Evolutionary conservation across 2,113 vertebrate species (phyloP), one percentile per base, ranked within the genome.

Genomic region (Progne subis): DNA sequence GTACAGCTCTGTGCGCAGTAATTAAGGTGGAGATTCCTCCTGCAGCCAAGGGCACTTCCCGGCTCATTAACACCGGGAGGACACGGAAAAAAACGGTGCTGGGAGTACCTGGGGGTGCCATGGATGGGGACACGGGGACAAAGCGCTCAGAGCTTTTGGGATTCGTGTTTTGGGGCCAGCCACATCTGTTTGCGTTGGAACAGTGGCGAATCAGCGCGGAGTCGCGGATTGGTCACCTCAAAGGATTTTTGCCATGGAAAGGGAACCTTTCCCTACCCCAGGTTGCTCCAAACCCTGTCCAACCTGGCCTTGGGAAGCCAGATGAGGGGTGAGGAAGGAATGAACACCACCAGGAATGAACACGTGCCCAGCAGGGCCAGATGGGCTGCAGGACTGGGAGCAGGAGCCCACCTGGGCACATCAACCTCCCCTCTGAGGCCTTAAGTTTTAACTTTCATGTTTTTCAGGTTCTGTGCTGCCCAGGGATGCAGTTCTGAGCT

Each of bases 1-100:
- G 94, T 52, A 72, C 32, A 32, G 67, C 76, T 90, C 72, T 88
- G 77, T 29, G 80, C 1, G 0, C 52, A 8, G 25, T 29, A 10
- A 86, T 92, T 75, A 84, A 67, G 15, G 80, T 39, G 81, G 39
- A 59, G 32, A 32, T 72, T 50, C 71, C 69, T 95, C 72, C 72
- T 17, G 64, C 41, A 74, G 64, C 83, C 81, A 57, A 69, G 86
- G 75, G 70, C 86, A 5, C 9, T 83, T 85, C 79, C 88, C 3
- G 3, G 59, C 55, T 96, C 19, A 2, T 88, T 88, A 56, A 43
- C 75, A 8, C 16, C 23, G 41, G 28, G 3, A 79, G 65, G 67
- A 77, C 52, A 16, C 49, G 4, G 20, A 7, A 15, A 11, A 81
- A 84, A 80, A 2, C 14, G 4, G 31, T 2, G 11, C 67, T 72